Evolutionary conservation across 2,888 invertebrate genomes (phyloP).

Genomic region (Parnassius smintheus): DNA sequence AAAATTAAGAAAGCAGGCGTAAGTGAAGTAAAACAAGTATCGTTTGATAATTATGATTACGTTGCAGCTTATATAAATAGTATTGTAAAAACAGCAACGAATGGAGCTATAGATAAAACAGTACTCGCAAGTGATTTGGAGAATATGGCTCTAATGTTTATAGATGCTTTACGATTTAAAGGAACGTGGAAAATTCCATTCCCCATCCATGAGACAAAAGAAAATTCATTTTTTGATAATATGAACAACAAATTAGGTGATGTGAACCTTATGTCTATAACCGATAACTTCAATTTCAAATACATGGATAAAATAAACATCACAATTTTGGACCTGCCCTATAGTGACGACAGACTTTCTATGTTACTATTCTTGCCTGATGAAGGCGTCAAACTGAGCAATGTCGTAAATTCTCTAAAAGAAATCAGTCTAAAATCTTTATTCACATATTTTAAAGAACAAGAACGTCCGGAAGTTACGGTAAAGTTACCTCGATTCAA

Average conservation of each 20-base stretch:
- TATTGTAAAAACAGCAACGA: constrained; percentile 51
- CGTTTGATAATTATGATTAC: constrained; percentile 43
- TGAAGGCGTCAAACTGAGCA: constrained; percentile 56
- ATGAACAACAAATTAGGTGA: constrained; percentile 49
- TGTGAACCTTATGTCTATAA: constrained; percentile 57
- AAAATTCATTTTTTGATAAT: constrained; percentile 54
- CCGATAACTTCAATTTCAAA: constrained; percentile 42
- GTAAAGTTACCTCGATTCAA: constrained; percentile 83
- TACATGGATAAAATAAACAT: constrained; percentile 45
- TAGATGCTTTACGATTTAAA: constrained; percentile 66
- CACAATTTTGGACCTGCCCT: constrained; percentile 59
- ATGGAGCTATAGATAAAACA: constrained; percentile 57
- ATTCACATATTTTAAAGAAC: constrained; percentile 57
- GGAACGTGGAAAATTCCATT: constrained; percentile 58
- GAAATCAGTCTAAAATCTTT: constrained; percentile 67
- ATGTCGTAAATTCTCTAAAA: constrained; percentile 73
- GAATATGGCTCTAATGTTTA: constrained; percentile 45
- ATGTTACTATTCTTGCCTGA: constrained; percentile 84
- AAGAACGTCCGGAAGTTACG: constrained; percentile 62
- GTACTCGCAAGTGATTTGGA: constrained; percentile 53
- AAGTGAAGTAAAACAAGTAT: constrained; percentile 44
- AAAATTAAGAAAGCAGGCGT: constrained; percentile 41
- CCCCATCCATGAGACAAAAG: constrained; percentile 47
- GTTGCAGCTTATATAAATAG: constrained; percentile 55
- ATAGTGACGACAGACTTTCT: constrained; percentile 68